phyloP scores from a whole-genome alignment of 2,888 invertebrate species.

The Pycnomerus fuliginosus region DNA sequence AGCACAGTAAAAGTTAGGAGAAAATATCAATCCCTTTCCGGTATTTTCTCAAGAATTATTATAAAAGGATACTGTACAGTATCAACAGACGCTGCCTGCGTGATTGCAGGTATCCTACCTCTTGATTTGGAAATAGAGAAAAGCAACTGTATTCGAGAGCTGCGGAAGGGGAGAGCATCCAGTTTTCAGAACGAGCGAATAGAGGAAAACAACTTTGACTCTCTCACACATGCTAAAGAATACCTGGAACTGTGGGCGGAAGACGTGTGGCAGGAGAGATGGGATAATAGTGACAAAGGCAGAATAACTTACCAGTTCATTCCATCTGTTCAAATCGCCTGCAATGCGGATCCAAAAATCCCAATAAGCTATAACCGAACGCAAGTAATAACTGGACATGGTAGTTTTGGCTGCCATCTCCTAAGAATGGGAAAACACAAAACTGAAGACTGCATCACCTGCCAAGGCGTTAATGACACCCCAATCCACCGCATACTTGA shows the following conservation, averaged over 20 bases:
- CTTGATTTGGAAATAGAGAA: conserved; percentile 5
- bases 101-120: conserved; percentile 3
- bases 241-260: not conserved
- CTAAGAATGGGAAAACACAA: conserved; percentile 2
- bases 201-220: not conserved
- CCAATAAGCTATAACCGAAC: not conserved
- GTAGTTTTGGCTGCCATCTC: conserved; percentile 4
- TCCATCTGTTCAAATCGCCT: not conserved
- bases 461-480: not conserved
- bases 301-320: conserved; percentile 1
- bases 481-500: conserved; percentile 2
- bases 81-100: conserved; percentile 2
- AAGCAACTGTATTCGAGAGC: not conserved
- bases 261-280: conserved; percentile 6
- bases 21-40: conserved; percentile 1
- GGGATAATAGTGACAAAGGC: conserved; percentile 5
- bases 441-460: not conserved
- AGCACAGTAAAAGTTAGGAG: not conserved
- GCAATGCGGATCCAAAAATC: not conserved
- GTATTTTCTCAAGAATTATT: not conserved
- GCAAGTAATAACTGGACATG: conserved; percentile 4
- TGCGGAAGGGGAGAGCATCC: not conserved
- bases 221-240: not conserved
- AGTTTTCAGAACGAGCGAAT: not conserved
- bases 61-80: not conserved